Percentiles rank a stretch among this genome's conserved stretches.
phyloP scores from a whole-genome alignment of 2,888 invertebrate genomes.

The Eupithecia abbreviata region DNA sequence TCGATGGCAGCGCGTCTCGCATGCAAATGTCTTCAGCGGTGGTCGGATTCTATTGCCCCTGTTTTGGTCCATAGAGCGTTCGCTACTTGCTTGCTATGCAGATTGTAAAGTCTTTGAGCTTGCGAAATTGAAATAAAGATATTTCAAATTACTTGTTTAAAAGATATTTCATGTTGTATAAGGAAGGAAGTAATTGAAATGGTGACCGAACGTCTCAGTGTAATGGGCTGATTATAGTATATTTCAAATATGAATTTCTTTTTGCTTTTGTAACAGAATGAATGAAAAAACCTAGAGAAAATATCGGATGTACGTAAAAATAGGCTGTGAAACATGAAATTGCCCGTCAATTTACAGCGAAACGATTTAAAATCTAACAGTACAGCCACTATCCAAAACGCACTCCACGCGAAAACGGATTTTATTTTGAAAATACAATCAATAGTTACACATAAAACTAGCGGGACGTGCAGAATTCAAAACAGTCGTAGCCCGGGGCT shows the following conservation, averaged over 20 bases:
- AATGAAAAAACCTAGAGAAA: not conserved
- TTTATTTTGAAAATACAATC: conserved; percentile 41
- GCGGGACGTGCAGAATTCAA: conserved; percentile 31
- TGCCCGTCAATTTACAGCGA: conserved; percentile 14
- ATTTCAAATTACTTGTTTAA: not conserved
- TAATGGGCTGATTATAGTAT: not conserved
- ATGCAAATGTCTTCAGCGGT: conserved; percentile 16
- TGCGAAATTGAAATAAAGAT: not conserved
- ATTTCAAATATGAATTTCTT: not conserved
- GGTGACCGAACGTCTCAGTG: not conserved
- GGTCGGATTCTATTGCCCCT: conserved; percentile 15
- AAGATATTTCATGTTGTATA: not conserved
- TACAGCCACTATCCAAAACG: conserved; percentile 22
- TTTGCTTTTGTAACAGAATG: not conserved
- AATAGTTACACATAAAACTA: conserved; percentile 41
- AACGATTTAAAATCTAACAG: conserved; percentile 22
- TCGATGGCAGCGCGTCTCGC: conserved; percentile 5
- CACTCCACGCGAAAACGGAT: conserved; percentile 28
- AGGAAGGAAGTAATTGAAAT: not conserved
- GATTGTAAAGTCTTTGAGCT: conserved; percentile 9
- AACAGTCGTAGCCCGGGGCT: conserved; percentile 30
- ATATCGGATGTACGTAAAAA: not conserved
- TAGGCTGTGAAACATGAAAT: conserved; percentile 4
- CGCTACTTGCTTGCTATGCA: not conserved
- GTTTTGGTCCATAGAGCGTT: conserved; percentile 8